Evolutionary conservation across 2,113 vertebrate genomes (phyloP).

Genomic region (Tichodroma muraria): DNA sequence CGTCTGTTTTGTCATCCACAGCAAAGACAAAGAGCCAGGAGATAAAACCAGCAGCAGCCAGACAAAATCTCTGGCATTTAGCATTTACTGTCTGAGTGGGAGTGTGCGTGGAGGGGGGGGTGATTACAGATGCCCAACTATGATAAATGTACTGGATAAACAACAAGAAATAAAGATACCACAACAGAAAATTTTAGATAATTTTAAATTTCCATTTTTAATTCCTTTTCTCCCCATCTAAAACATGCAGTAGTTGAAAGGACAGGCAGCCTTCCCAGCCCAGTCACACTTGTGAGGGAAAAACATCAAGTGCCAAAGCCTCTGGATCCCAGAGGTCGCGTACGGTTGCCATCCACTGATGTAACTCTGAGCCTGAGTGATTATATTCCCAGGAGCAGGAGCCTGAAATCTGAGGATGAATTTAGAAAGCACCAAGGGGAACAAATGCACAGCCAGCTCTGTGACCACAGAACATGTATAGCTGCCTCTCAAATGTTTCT

Average conservation of each 20-base stretch:
- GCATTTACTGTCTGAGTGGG: neutral
- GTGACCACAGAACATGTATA: accelerated
- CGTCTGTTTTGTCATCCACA: neutral
- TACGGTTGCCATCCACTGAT: neutral
- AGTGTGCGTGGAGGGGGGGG: too few species aligned
- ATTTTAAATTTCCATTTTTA: neutral
- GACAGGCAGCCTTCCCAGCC: neutral
- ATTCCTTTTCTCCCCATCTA: neutral
- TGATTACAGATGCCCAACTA: neutral
- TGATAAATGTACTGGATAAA: neutral
- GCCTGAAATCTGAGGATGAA: neutral
- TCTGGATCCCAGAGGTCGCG: neutral
- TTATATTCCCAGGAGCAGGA: neutral
- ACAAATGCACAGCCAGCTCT: neutral
- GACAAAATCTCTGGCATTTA: neutral
- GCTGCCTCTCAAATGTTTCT: neutral
- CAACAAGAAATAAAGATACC: neutral
- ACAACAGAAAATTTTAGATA: neutral
- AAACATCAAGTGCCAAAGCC: neutral
- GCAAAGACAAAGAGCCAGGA: neutral
- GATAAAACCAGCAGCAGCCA: neutral
- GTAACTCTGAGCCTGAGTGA: neutral
- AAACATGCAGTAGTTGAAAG: neutral
- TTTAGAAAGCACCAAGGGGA: neutral
- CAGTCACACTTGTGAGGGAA: neutral